phyloP scores from a whole-genome alignment of 2,797 vertebrate species.

The Huso huso region DNA sequence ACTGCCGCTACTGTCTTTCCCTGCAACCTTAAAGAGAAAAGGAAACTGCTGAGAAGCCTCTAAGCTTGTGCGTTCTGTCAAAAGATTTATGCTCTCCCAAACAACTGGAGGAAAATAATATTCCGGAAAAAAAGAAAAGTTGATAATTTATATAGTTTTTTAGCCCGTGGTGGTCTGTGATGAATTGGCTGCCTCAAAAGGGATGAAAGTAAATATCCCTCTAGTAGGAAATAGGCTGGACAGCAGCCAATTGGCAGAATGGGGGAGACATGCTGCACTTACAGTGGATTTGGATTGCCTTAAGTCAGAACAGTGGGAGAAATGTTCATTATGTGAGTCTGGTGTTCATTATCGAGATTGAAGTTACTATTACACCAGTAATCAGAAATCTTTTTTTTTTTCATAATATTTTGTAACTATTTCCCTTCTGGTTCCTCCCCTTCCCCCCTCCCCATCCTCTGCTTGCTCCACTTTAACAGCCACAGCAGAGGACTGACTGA shows the following conservation, averaged over 20 bases:
- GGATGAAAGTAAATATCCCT: constrained; percentile 70
- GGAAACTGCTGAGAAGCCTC: constrained; percentile 54
- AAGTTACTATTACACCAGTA: constrained; percentile 41
- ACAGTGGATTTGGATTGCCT: constrained; percentile 53
- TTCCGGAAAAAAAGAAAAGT: constrained; percentile 31
- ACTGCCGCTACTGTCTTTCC: constrained; percentile 69
- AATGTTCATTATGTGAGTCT: constrained; percentile 43
- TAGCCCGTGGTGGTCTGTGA: constrained; percentile 61
- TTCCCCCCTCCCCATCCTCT: no score
- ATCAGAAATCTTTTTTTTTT: constrained; percentile 26
- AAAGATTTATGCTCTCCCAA: constrained; percentile 59
- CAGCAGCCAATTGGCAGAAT: constrained; percentile 44
- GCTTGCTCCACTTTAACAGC: background rate
- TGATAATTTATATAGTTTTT: constrained; percentile 63
- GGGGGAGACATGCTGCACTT: constrained; percentile 43
- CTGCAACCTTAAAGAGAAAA: constrained; percentile 45
- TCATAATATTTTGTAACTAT: constrained; percentile 13
- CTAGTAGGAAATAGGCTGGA: constrained; percentile 49
- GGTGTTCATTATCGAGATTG: constrained; percentile 50
- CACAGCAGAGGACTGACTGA: background rate
- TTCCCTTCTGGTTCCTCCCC: constrained; percentile 15
- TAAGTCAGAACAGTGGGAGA: constrained; percentile 39
- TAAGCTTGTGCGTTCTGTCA: constrained; percentile 58
- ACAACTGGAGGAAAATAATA: constrained; percentile 60
- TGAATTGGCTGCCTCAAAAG: constrained; percentile 63